Evolutionary conservation across 2,113 vertebrate species (phyloP).

Genomic region (Chamaetylas fuelleborni): DNA sequence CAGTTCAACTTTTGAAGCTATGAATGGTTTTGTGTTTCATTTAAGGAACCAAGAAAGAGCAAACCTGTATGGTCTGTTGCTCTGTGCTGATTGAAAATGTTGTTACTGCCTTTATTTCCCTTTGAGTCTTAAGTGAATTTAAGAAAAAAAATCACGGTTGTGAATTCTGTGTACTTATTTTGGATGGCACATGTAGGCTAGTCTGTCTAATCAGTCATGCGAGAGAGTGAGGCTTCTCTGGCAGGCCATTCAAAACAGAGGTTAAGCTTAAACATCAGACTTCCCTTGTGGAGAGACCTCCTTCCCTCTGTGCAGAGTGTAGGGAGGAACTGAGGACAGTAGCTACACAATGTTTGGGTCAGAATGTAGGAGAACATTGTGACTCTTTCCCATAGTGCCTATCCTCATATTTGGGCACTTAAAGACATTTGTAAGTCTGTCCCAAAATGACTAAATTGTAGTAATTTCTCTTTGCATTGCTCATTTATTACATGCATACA

Average conservation of each 20-base stretch:
- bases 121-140: not conserved
- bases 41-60: not conserved
- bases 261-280: not conserved
- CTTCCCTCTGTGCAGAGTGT: not conserved
- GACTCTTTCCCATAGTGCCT: not conserved
- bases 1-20: not conserved
- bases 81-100: not conserved
- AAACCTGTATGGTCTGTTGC: not conserved
- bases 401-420: not conserved
- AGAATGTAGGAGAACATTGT: not conserved
- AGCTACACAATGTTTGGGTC: not conserved
- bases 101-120: not conserved
- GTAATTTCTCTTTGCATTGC: slow-evolving; percentile 57
- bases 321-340: not conserved
- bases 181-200: not conserved
- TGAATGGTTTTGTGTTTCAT: not conserved
- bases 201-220: not conserved
- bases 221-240: not conserved
- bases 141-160: not conserved
- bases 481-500: slow-evolving; percentile 58
- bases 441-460: slow-evolving; percentile 23
- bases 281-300: not conserved
- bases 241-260: not conserved
- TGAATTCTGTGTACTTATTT: not conserved
- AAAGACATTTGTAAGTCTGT: not conserved